These are phyloP conservation scores for Axinella damicornis DNA, from an alignment of 37 sponge, comb jelly and placozoan genomes.

Conservation along the genomic window DNA sequence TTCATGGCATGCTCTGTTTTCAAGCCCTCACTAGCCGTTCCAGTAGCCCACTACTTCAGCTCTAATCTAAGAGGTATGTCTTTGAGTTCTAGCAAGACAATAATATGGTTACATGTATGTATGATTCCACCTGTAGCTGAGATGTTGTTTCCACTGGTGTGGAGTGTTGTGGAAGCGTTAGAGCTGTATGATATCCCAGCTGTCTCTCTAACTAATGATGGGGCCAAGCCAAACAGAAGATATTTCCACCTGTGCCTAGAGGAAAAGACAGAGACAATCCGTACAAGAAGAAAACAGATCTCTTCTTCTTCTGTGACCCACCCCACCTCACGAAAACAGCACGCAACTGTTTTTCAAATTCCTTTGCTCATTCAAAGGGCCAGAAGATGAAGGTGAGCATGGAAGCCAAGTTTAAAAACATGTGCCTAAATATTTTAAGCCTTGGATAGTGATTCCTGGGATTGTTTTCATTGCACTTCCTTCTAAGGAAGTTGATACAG, in stretches of 20 bases:
- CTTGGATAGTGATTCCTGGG: too few species aligned
- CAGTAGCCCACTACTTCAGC: neutral
- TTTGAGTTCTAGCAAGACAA: neutral
- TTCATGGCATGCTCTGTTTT: constrained; percentile 4
- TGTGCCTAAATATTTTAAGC: too few species aligned
- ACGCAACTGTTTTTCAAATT: constrained; percentile 36
- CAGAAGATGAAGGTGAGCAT: constrained; percentile 15
- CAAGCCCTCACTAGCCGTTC: constrained; percentile 17
- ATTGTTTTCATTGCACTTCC: too few species aligned
- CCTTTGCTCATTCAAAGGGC: constrained; percentile 34
- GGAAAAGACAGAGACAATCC: too few species aligned
- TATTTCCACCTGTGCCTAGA: neutral
- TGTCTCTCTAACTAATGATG: constrained; percentile 23
- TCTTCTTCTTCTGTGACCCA: constrained; percentile 32
- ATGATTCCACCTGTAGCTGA: neutral
- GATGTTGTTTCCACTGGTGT: constrained; percentile 9
- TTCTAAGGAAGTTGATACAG: too few species aligned
- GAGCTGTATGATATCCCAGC: constrained; percentile 20
- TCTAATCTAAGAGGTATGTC: neutral
- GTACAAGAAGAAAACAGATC: neutral
- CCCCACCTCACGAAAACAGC: constrained; percentile 25
- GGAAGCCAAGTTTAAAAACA: neutral
- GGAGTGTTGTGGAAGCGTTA: constrained; percentile 16
- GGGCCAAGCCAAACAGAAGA: constrained; percentile 1
- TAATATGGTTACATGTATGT: neutral